Conservation (phyloP, 2,797 vertebrate genomes). For the Siniperca undulata region DNA sequence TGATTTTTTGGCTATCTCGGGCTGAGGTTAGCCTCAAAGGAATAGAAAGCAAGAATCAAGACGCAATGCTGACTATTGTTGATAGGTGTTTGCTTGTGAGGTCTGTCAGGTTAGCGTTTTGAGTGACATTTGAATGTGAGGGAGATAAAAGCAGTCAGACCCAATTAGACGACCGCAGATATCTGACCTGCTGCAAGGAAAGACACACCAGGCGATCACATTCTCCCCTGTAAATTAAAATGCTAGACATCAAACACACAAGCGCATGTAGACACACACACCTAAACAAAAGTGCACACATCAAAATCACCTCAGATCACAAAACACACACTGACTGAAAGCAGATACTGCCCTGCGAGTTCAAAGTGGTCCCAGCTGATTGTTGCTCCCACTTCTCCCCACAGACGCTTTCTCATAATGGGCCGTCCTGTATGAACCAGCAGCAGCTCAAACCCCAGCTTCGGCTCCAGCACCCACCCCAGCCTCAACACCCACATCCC, state of each 20-base stretch:
- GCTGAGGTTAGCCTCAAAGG: background rate
- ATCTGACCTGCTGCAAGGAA: slow-evolving; percentile 74
- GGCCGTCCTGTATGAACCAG: slow-evolving; percentile 87
- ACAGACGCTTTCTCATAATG: slow-evolving; percentile 92
- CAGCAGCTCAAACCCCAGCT: slow-evolving; percentile 89
- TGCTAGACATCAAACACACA: slow-evolving; percentile 47
- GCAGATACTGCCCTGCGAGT: slow-evolving; percentile 8
- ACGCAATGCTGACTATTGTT: background rate
- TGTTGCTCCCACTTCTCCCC: slow-evolving; percentile 80
- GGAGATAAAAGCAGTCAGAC: slow-evolving; percentile 53
- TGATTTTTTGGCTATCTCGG: background rate
- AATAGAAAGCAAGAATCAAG: background rate
- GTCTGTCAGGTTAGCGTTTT: slow-evolving; percentile 42
- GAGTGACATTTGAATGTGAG: slow-evolving; percentile 53
- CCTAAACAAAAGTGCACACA: background rate
- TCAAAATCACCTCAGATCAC: slow-evolving; percentile 19
- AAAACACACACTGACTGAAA: slow-evolving; percentile 20
- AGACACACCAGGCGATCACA: slow-evolving; percentile 75
- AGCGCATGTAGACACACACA: slow-evolving; percentile 21
- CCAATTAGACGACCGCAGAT: slow-evolving; percentile 61
- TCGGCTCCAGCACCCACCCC: slow-evolving; percentile 88
- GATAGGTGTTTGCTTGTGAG: slow-evolving; percentile 22
- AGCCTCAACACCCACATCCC: slow-evolving; percentile 90
- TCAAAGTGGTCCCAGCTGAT: slow-evolving; percentile 44
- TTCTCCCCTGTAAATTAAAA: slow-evolving; percentile 71